These are phyloP conservation scores for Ectemnius lituratus DNA, from an alignment of 2,888 invertebrate genomes.

Conservation along the genomic window DNA sequence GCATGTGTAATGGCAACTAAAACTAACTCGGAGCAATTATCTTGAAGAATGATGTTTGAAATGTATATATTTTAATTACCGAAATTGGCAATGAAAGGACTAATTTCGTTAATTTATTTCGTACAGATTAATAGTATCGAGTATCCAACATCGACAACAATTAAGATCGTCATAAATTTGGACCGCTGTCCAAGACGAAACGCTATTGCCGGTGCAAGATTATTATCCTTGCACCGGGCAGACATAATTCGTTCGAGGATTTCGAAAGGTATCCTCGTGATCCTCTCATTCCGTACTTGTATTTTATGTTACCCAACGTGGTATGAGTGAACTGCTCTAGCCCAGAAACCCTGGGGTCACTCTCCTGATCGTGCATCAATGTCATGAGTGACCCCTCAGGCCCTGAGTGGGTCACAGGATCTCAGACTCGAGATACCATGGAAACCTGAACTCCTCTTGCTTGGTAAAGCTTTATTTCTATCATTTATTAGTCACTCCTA, in stretches of 20 bases:
- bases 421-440: conserved; percentile 6
- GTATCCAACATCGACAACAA: too few relatives aligned
- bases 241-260: conserved; percentile 56
- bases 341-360: conserved; percentile 56
- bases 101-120: too few relatives aligned
- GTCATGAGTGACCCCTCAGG: conserved; percentile 33
- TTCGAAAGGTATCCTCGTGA: conserved; percentile 50
- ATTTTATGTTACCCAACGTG: conserved; percentile 52
- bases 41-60: too few relatives aligned
- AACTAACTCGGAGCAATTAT: too few relatives aligned
- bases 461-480: too few relatives aligned
- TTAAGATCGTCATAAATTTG: too few relatives aligned
- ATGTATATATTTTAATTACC: too few relatives aligned
- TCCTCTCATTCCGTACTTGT: conserved; percentile 46
- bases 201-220: conserved; percentile 54
- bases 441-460: conserved; percentile 16
- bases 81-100: too few relatives aligned
- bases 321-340: conserved; percentile 46
- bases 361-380: conserved; percentile 59
- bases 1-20: too few relatives aligned
- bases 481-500: too few relatives aligned
- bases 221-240: conserved; percentile 55
- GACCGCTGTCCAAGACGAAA: background rate
- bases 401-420: conserved; percentile 15
- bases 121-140: too few relatives aligned